phyloP scores from a whole-genome alignment of 2,797 vertebrate species.

The Margarornis squamiger region DNA sequence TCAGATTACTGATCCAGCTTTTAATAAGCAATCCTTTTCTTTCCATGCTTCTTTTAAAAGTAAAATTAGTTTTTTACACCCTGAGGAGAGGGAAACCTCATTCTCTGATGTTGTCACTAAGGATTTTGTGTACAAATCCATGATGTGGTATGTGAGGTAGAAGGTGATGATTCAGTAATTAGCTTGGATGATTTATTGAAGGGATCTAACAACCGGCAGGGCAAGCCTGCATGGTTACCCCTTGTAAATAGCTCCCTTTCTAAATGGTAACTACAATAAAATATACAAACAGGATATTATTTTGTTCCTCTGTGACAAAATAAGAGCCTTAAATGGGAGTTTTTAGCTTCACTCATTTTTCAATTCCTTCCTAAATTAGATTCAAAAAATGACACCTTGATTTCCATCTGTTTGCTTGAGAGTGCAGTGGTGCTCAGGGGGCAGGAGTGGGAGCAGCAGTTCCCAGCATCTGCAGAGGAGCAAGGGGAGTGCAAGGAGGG shows the following conservation, averaged over 20 bases:
- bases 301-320: background rate
- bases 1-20: background rate
- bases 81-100: background rate
- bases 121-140: background rate
- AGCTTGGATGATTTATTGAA: background rate
- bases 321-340: background rate
- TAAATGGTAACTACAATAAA: background rate
- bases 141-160: background rate
- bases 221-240: background rate
- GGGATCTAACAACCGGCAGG: background rate
- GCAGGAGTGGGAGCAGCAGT: background rate
- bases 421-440: background rate
- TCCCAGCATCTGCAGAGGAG: background rate
- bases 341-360: background rate
- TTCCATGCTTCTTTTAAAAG: background rate
- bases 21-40: background rate
- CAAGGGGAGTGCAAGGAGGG: background rate
- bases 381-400: background rate
- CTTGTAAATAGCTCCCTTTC: background rate
- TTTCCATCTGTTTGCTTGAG: background rate
- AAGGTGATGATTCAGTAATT: background rate
- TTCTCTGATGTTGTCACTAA: background rate
- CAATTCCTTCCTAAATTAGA: background rate
- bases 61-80: background rate
- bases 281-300: background rate